These are phyloP conservation scores for Archips crataeganus DNA, from an alignment of 2,888 invertebrate species.

Conservation along the genomic window DNA sequence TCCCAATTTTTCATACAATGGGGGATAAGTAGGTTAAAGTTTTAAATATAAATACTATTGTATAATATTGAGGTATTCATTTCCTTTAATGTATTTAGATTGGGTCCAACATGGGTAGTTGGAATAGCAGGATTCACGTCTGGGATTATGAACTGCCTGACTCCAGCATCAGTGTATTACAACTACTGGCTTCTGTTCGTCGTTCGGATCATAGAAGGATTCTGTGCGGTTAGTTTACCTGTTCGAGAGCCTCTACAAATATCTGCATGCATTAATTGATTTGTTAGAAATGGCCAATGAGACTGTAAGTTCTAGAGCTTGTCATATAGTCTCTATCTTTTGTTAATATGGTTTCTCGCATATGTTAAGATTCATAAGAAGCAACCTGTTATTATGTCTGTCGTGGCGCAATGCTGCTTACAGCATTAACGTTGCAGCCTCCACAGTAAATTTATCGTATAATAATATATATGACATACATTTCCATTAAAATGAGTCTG, in stretches of 20 bases:
- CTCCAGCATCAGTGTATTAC: slow-evolving; percentile 71
- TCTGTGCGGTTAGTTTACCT: slow-evolving; percentile 72
- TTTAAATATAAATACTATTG: neutral
- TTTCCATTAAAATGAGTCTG: no score
- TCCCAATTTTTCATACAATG: slow-evolving; percentile 76
- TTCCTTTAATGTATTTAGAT: slow-evolving; percentile 51
- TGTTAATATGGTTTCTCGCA: no score
- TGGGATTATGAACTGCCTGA: slow-evolving; percentile 69
- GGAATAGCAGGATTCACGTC: slow-evolving; percentile 71
- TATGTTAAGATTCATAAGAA: no score
- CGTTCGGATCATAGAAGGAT: slow-evolving; percentile 69
- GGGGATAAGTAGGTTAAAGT: slow-evolving; percentile 67
- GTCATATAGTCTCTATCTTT: no score
- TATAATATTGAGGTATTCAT: neutral
- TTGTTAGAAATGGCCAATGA: neutral
- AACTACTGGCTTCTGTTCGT: slow-evolving; percentile 72
- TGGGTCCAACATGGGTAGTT: slow-evolving; percentile 78
- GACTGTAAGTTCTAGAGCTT: no score
- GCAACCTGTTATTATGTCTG: no score
- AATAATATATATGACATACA: no score
- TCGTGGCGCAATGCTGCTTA: no score
- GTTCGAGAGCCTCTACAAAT: neutral
- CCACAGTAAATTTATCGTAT: no score
- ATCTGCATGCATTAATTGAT: neutral
- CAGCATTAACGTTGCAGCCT: no score